Conservation (phyloP, 2,888 invertebrate species). For the Lampropteryx suffumata region DNA sequence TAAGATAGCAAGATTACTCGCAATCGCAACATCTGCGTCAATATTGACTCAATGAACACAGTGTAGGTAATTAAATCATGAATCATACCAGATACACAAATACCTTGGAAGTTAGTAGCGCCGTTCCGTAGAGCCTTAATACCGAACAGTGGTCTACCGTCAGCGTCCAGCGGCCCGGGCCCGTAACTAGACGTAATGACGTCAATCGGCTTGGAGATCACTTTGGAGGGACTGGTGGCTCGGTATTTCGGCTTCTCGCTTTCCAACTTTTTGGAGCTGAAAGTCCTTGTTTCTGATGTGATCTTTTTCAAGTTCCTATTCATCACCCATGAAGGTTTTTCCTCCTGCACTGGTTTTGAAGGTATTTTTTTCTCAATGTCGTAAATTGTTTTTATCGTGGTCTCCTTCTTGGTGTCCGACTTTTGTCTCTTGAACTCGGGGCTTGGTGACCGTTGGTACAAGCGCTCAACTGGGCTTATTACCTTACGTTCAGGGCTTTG, state of each 20-base stretch:
- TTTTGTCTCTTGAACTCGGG: slow-evolving; percentile 58
- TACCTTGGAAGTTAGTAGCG: slow-evolving; percentile 86
- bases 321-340: slow-evolving; percentile 85
- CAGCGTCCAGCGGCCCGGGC: slow-evolving; percentile 91
- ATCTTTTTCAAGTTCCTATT: slow-evolving; percentile 83
- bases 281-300: slow-evolving; percentile 64
- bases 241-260: slow-evolving; percentile 67
- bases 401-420: slow-evolving; percentile 55
- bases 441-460: slow-evolving; percentile 58
- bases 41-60: slow-evolving; percentile 38
- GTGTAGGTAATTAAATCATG: slow-evolving; percentile 35
- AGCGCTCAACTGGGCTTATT: slow-evolving; percentile 39
- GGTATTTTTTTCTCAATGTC: slow-evolving; percentile 59
- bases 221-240: slow-evolving; percentile 65
- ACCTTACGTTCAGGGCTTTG: slow-evolving; percentile 37
- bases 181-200: slow-evolving; percentile 92
- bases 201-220: slow-evolving; percentile 79
- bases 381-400: slow-evolving; percentile 58
- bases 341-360: slow-evolving; percentile 66
- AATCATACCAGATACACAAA: slow-evolving; percentile 34
- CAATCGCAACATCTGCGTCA: slow-evolving; percentile 35
- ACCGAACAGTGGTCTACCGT: slow-evolving; percentile 90
- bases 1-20: slow-evolving; percentile 18
- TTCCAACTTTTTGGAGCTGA: slow-evolving; percentile 67
- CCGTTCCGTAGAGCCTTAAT: slow-evolving; percentile 87